Percentiles rank a stretch among this genome's conserved stretches.
phyloP scores from a whole-genome alignment of 2,888 invertebrate genomes.

The Caradrina kadenii region DNA sequence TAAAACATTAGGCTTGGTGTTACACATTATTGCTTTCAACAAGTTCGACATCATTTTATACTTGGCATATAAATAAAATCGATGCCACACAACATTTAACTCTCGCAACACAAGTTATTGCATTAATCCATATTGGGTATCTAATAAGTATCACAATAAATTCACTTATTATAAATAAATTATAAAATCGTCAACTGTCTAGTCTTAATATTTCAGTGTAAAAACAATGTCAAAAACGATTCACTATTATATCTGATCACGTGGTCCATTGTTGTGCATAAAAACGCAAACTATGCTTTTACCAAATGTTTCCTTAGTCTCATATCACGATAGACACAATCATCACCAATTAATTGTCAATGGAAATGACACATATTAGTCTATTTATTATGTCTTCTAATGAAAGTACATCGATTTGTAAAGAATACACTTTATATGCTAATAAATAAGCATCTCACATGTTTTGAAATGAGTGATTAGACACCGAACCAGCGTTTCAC shows the following conservation, averaged over 20 bases:
- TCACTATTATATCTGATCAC: constrained; percentile 88
- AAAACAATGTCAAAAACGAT: constrained; percentile 89
- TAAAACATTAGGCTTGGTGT: constrained; percentile 83
- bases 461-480: constrained; percentile 72
- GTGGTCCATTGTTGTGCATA: constrained; percentile 87
- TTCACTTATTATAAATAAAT: constrained; percentile 90
- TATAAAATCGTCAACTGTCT: constrained; percentile 88
- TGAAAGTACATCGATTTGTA: constrained; percentile 83
- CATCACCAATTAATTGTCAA: constrained; percentile 86
- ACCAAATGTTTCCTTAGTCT: constrained; percentile 80
- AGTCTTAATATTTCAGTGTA: constrained; percentile 83
- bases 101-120: constrained; percentile 77
- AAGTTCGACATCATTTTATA: constrained; percentile 66
- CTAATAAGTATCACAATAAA: constrained; percentile 88
- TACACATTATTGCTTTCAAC: constrained; percentile 75
- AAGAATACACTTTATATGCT: constrained; percentile 81
- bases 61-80: constrained; percentile 76
- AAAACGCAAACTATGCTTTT: constrained; percentile 85
- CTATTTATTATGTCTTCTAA: constrained; percentile 83
- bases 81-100: constrained; percentile 77
- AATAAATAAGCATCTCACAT: constrained; percentile 79
- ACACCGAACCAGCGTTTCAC: constrained; percentile 75
- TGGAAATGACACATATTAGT: constrained; percentile 80
- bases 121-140: constrained; percentile 79
- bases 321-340: constrained; percentile 84